Base-by-base conservation (phyloP, 1,140 invertebrate genomes). In the Lasaia peninsularis region DNA sequence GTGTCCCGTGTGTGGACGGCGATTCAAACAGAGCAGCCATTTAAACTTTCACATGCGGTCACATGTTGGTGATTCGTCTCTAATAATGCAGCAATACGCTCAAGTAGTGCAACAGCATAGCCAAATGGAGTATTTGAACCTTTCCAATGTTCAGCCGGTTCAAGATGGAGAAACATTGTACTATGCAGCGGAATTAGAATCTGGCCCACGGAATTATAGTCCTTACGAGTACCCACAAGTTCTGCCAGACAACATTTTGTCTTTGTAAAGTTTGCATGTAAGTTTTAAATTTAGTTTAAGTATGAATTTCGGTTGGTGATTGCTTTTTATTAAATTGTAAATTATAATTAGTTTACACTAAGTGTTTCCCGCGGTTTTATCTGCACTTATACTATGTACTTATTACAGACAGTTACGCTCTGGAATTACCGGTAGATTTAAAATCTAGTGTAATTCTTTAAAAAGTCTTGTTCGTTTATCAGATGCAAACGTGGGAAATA, bases 1-100 rank as follows among this genome's bases (percentile, higher is more conserved):
- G 44, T 95, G 94, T 69, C 74, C 89, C 0, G 69, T 92, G 2
- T 96, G 95, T 73, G 84, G 90, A 5, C 72, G 79, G 12, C 64
- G 82, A 12, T 90, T 90, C 58, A 90, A 90, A 57, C 88, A 90
- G 58, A 84, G 78, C 52, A 89, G 86, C 48, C 87, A 90, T 61
- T 65, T 90, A n/a, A 90, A 90, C 52, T 88, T 89, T 50, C 88
- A 90, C 55, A 75, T 89, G 77, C 70, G 78, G 1, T 85, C 86
- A 2, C 88, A 90, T 62, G 64, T 75, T 4, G 66, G 58, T 0
- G 73, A 77, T 1, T 49, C 63, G 10, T 57, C 62, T 6, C 33
- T 74, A 6, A 53, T 70, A 1, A 58, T 76, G 56, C 73, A 77
- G 2, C 64, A 62, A 20, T 75, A 72, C 21, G 62, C 64, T 11